These are phyloP conservation scores for Coreoperca whiteheadi DNA, from an alignment of 2,113 vertebrate genomes.

Conservation along the genomic window DNA sequence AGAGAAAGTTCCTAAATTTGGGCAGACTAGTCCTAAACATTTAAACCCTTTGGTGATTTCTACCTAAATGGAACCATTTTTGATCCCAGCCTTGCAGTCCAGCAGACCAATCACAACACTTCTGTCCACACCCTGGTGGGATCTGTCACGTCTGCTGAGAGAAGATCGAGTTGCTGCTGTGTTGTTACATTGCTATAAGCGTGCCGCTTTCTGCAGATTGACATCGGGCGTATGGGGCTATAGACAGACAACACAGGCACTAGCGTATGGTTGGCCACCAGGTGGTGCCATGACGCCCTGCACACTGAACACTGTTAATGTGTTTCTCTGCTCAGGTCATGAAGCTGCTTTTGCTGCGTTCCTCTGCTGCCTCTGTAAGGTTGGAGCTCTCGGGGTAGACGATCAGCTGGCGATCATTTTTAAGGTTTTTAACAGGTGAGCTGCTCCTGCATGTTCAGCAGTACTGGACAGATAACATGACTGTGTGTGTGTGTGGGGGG, in stretches of 20 bases:
- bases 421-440: constrained; percentile 93
- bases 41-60: background rate
- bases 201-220: too few species aligned
- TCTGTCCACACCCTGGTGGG: too few species aligned
- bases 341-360: constrained; percentile 97
- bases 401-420: constrained; percentile 96
- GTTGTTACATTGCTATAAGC: too few species aligned
- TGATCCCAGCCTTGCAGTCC: too few species aligned
- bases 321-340: constrained; percentile 85
- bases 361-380: constrained; percentile 97
- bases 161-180: too few species aligned
- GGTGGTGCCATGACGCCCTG: background rate
- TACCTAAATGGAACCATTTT: background rate
- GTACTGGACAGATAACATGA: background rate
- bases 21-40: too few species aligned
- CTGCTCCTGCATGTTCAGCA: background rate
- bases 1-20: background rate
- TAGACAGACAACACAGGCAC: too few species aligned
- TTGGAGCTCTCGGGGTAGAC: constrained; percentile 89
- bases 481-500: too few species aligned
- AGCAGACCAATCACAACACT: too few species aligned
- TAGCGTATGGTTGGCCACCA: too few species aligned
- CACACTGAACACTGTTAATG: background rate
- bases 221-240: too few species aligned
- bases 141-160: too few species aligned